Base-by-base conservation (phyloP, 2,888 invertebrate species). In the Gari tellinella region DNA sequence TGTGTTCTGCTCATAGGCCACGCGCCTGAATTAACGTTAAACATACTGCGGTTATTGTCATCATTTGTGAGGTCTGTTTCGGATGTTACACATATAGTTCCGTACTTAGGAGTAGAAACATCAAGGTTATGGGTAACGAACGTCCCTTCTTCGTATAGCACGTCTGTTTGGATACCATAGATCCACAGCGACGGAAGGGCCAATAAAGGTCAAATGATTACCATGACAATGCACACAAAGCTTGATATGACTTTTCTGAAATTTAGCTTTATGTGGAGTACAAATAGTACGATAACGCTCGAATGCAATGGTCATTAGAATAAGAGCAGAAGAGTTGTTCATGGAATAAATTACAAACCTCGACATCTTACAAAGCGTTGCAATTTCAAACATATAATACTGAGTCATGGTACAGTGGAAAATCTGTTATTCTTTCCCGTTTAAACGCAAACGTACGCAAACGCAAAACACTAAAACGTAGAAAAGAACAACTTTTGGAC, bases 281-380 rank as follows among this genome's bases (percentile, higher is more conserved):
- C 81, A 83, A n/a, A 83, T 80, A 19, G 69, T 70, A 15, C 72
- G 69, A 38, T 77, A 78, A 38, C 83, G 56, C 38, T 83, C 83
- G 23, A 80, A 57, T 1, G 81, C 81, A 23, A 83, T 83, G 0
- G 74, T 76, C 0, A 83, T 61, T 8, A 83, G 58, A 10, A 75
- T 82, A 15, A 83, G 57, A 23, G 76, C 79, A 0, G 83, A 80
- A 12, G 77, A 60, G 58, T 82, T 82, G 69, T 83, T 83, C 75
- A 81, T 79, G 48, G 70, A 55, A 48, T 81, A 83, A 0, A 81
- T 77, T 3, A 79, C 46, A 57, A 79, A 81, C 3, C 83, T 55
- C 2, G 78, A 76, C 49, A 80, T 61, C 57, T 82, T 81, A 41
- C 83, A 83, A 14, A 83, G 38, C 14, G 51, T 38, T n/a, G 69